Evolutionary conservation across 2,113 vertebrate species (phyloP), one percentile per base, ranked within the genome.

Genomic region (Paramisgurnus dabryanus): DNA sequence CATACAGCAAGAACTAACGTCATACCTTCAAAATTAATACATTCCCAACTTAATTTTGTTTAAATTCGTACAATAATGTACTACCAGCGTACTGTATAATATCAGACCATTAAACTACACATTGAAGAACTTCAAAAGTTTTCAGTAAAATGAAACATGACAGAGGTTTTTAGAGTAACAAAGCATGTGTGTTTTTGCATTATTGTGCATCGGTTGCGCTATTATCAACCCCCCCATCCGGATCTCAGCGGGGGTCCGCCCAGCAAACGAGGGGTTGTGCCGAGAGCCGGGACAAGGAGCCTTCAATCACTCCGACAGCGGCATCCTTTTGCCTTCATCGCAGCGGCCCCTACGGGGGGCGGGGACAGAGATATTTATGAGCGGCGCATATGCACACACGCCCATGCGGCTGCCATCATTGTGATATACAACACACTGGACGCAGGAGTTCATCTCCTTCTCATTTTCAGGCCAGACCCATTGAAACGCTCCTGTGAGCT

Each of bases 241-340:
- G 70, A 39, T 71, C 87, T 87, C 87, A 80, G 87, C 87, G 50
- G 85, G 80, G 49, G 87, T 87, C 88, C 91, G 88, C 83, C 87
- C 87, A 79, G 80, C 86, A 87, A 85, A 83, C 69, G 81, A 84
- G 83, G 67, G 45, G 13, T 50, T 74, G 57, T 34, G 89, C 87
- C 86, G 90, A 87, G 85, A 86, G 88, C 90, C 89, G 76, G 82
- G 85, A 89, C 83, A 86, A 87, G 86, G 86, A 87, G 89, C 90
- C 87, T 86, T 93, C 92, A 86, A 93, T 93, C 92, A 93, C 87
- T 80, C 86, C 89, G 92, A 93, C 91, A 92, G 91, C 86, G 88
- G 91, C 92, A 93, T 91, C 91, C 92, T 90, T 88, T 91, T 86
- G 82, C 90, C 92, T 89, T 91, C 87, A 89, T 92, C 91, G 89